Conservation (phyloP, 2,113 vertebrate genomes). For the Lagopus leucura region DNA sequence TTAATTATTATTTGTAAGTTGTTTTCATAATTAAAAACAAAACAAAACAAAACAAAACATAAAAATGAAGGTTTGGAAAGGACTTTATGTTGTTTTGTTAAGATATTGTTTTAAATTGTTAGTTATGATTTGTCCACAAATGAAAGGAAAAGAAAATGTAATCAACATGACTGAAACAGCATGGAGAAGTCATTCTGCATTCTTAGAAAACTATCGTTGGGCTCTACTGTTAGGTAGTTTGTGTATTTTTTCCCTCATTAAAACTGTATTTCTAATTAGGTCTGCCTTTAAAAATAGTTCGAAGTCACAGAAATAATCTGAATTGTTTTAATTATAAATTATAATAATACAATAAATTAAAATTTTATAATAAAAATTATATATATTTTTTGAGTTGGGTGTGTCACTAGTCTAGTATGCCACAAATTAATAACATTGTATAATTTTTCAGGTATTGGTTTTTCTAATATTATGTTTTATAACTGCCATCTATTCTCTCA, state of each 20-base stretch:
- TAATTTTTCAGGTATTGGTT: neutral
- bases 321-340: neutral
- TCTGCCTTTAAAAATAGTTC: neutral
- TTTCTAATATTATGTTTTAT: neutral
- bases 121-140: neutral
- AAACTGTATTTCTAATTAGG: neutral
- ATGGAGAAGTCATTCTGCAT: neutral
- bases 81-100: neutral
- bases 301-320: neutral
- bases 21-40: neutral
- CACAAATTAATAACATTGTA: neutral
- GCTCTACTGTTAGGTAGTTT: neutral
- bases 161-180: neutral
- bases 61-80: neutral
- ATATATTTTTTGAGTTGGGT: neutral
- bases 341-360: too few relatives aligned
- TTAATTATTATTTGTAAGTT: constrained; percentile 59
- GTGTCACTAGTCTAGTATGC: neutral
- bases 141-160: neutral
- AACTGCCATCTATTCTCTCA: neutral
- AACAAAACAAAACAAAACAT: neutral
- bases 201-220: neutral
- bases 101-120: neutral
- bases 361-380: too few relatives aligned
- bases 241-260: neutral